Evolutionary conservation across 2,797 vertebrate genomes (phyloP), one percentile per base, ranked within the genome.

Genomic region (Silurus lanzhouensis): DNA sequence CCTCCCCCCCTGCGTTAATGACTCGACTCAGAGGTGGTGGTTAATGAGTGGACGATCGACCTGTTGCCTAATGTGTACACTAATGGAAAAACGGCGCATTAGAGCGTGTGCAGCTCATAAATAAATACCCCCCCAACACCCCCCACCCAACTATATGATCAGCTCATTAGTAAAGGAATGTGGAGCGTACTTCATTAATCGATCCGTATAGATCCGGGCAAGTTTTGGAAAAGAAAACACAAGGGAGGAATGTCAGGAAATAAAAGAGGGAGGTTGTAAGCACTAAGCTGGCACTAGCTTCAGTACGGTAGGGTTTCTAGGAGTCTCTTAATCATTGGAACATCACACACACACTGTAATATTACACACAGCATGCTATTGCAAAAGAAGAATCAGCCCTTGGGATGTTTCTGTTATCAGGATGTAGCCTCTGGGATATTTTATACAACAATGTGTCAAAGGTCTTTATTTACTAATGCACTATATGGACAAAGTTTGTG

Each of bases 61-160:
- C 92, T 92, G 92, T 91, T 91, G 93, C 90, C 92, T 83, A 91
- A 92, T 89, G 91, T 91, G 91, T 87, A 87, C 86, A 80, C 91
- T 94, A 95, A 94, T 94, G 92, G 93, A 92, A 95, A 95, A 95
- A 92, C 93, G 92, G 93, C 94, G 89, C 91, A 89, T 66, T 86
- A 81, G 88, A 86, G 83, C 86, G 87, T 89, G 87, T 83, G 61
- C 87, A 85, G 91, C 92, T 91, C 93, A 91, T 90, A 90, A 89
- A 90, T 89, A 91, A 91, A 71, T 70, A 20, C 48, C 72, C 52
- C 58, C 85, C 88, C 90, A 52, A 52, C 48, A 52, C 48, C 48
- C 48, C 48, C 48, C 70, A 27, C 72, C 52, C 58, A 84, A 87
- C 90, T 90, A 91, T 84, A 88, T 85, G 84, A 89, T 68, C 78